Base-by-base conservation (phyloP, 2,888 invertebrate species). In the Nephrotoma appendiculata region DNA sequence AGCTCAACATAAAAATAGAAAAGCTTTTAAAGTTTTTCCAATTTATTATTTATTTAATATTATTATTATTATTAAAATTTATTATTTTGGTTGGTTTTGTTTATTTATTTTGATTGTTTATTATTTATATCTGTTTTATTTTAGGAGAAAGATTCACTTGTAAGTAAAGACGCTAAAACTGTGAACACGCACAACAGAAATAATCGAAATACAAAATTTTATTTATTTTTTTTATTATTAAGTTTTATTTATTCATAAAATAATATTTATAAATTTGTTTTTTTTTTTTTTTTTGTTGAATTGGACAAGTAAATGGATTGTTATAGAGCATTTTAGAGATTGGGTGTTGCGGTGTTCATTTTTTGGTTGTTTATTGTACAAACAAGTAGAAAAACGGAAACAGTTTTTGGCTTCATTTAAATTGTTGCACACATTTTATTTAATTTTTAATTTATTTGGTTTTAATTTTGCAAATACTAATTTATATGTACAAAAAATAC, bases 81-180 rank as follows among this genome's bases (percentile, higher is more conserved):
- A 9, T 9, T 48, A 31, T 71, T 71, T 71, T 31, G 71, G 31
- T 71, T 31, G 71, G 31, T 71, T 71, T 71, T 71, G 71, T 71
- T 71, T 71, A 71, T 71, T 71, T 71, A 71, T 31, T 71, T 71
- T 71, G 31, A 71, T 71, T 71, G 71, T 71, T 71, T 71, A 71
- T 71, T 71, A 71, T 71, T 31, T 71, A 71, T 71, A 71, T 71
- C 71, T 71, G 84, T 41, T 85, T 90, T 89, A 90, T 89, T 90
- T 91, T 94, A 94, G 94, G 94, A 93, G 90, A 93, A 93, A 92
- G 94, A 94, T 90, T 93, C 92, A 91, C 92, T 94, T 93, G 94
- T 94, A 94, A 94, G 94, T 94, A 93, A 48, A 44, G 48, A 15
- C 44, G 48, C 45, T 48, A 45, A 41, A 43, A 42, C 84, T 84